phyloP scores from a whole-genome alignment of 2,888 invertebrate genomes.

The Ptychoptera contaminata region DNA sequence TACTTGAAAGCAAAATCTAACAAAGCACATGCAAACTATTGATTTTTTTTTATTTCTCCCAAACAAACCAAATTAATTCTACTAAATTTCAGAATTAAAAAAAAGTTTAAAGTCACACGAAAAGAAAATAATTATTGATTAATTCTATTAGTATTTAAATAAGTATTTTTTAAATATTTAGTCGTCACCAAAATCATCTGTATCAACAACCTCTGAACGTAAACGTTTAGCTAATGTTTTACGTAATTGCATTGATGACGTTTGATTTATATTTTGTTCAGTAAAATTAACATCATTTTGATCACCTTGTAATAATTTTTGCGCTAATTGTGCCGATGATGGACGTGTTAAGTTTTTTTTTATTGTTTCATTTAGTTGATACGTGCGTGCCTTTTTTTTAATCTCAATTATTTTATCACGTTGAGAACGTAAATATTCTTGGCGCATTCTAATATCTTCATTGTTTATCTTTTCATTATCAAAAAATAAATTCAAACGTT shows the following conservation, averaged over 20 bases:
- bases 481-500: not conserved
- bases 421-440: conserved; percentile 75
- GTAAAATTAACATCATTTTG: conserved; percentile 14
- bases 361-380: conserved; percentile 51
- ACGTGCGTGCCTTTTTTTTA: conserved; percentile 76
- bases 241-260: conserved; percentile 58
- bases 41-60: no score
- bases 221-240: conserved; percentile 71
- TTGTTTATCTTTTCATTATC: conserved; percentile 29
- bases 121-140: no score
- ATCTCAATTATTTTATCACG: conserved; percentile 79
- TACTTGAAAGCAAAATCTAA: no score
- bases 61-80: no score
- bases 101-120: no score
- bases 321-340: conserved; percentile 59
- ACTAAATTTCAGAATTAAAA: no score
- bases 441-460: conserved; percentile 57
- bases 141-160: no score
- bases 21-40: no score
- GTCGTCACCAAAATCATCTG: conserved; percentile 11
- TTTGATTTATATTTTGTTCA: conserved; percentile 22
- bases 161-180: no score
- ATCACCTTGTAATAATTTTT: conserved; percentile 41
- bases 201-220: conserved; percentile 70
- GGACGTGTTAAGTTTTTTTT: conserved; percentile 39